phyloP scores from a whole-genome alignment of 2,888 invertebrate genomes.

The Apodemia mormo region DNA sequence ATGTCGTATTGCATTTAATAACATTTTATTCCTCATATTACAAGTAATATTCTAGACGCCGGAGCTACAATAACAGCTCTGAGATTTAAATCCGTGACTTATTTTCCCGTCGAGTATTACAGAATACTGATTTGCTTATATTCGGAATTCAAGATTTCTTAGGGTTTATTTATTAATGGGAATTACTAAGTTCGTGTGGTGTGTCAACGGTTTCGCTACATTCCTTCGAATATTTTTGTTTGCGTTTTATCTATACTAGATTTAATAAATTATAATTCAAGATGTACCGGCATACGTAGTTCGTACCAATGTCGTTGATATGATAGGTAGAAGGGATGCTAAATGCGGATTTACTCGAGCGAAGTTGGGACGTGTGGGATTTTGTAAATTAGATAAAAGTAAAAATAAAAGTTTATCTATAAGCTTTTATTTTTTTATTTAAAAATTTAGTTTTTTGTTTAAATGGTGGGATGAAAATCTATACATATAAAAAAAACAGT shows the following conservation, averaged over 20 bases:
- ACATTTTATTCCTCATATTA: conserved; percentile 3
- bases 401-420: no score
- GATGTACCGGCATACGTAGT: no score
- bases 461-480: no score
- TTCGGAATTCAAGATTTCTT: not conserved
- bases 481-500: no score
- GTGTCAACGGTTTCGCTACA: conserved; percentile 12
- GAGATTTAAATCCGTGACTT: not conserved
- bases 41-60: not conserved
- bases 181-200: not conserved
- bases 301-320: no score
- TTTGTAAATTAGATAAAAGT: no score
- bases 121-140: not conserved
- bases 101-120: not conserved
- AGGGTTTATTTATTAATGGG: not conserved
- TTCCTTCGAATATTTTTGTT: not conserved
- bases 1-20: conserved; percentile 11
- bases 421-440: no score
- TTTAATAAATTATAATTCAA: no score
- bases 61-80: not conserved
- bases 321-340: no score
- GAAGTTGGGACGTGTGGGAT: no score
- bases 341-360: no score
- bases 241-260: not conserved
- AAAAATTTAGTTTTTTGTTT: no score